Conservation (phyloP, 37 sponge, comb jelly and placozoan genomes). For the Bolinopsis microptera region DNA sequence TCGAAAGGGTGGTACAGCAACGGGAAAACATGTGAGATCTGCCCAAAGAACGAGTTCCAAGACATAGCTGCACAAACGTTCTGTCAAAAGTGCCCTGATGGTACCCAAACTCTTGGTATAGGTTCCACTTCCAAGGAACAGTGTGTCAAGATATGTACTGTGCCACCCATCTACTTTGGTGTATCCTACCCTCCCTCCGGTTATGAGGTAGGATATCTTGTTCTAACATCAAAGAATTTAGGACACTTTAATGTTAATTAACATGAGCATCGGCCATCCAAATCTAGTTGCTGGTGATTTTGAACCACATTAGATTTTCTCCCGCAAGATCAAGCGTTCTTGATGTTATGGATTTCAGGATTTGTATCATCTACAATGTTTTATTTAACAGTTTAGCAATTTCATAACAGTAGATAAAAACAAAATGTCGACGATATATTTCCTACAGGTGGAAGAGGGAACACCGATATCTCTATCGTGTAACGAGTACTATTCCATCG, state of each 20-base stretch:
- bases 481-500: neutral
- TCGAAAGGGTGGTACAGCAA: conserved; percentile 28
- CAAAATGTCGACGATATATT: no score
- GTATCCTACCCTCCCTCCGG: conserved; percentile 14
- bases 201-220: conserved; percentile 13
- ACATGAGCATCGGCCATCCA: no score
- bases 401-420: no score
- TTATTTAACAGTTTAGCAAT: no score
- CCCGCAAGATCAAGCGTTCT: no score
- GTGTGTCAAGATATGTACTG: conserved; percentile 46
- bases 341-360: no score
- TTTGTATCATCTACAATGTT: no score
- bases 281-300: no score
- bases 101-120: neutral
- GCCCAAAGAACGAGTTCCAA: conserved; percentile 30
- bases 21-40: neutral
- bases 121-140: conserved; percentile 19
- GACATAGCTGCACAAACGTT: neutral
- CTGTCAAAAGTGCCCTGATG: conserved; percentile 3
- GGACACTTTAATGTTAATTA: no score
- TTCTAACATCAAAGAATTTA: no score
- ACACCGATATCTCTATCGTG: neutral
- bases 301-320: no score
- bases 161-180: conserved; percentile 24
- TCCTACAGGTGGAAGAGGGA: conserved; percentile 49